Conservation (phyloP, 2,113 vertebrate genomes). For the Chrysochloris asiatica region DNA sequence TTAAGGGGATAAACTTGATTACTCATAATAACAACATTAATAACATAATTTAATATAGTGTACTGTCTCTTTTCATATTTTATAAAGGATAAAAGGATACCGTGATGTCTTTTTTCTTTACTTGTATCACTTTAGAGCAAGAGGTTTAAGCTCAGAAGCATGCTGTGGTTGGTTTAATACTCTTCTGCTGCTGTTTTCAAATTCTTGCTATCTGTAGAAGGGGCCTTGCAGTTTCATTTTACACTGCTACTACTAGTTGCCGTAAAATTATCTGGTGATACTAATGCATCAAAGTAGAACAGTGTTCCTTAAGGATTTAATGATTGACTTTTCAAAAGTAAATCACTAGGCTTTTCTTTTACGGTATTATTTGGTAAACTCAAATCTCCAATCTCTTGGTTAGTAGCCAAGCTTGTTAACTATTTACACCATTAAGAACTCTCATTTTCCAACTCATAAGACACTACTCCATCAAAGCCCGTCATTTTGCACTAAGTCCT, state of each 20-base stretch:
- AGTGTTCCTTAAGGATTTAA: neutral
- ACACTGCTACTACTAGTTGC: neutral
- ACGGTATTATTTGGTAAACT: too few species aligned
- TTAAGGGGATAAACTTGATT: fast-evolving
- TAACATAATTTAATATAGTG: neutral
- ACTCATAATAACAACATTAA: too few species aligned
- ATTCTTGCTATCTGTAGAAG: neutral
- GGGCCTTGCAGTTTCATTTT: neutral
- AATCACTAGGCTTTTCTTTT: neutral
- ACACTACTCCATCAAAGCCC: too few species aligned
- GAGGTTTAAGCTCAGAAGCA: neutral
- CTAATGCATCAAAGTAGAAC: neutral
- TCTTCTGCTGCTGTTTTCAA: neutral
- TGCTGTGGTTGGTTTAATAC: neutral
- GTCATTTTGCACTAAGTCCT: too few species aligned
- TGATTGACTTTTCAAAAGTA: neutral
- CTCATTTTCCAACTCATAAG: too few species aligned
- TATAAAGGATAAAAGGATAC: neutral
- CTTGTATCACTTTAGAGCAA: too few species aligned
- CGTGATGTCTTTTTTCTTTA: neutral
- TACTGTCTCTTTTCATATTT: neutral
- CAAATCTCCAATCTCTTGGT: too few species aligned
- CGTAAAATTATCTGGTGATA: neutral
- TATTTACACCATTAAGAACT: neutral
- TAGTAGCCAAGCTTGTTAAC: neutral